phyloP scores from a whole-genome alignment of 2,113 vertebrate species.

The rabbit (Oryctolagus cuniculus) region DNA sequence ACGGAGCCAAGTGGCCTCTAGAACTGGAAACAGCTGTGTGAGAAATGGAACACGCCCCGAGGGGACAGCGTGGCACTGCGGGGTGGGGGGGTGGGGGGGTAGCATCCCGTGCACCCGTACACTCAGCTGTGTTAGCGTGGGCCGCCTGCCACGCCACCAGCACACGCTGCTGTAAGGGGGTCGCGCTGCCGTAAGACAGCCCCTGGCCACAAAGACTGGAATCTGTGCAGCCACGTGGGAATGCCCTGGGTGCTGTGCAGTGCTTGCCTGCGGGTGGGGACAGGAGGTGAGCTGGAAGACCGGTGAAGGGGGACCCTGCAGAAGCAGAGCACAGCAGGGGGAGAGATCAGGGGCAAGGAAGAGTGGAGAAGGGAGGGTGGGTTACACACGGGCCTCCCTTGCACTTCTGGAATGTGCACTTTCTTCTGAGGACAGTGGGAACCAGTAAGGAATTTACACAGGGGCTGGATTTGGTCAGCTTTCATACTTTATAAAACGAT shows the following conservation, averaged over 20 bases:
- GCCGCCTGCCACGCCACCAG: background rate
- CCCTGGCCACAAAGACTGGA: background rate
- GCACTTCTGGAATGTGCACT: background rate
- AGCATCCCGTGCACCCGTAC: no score
- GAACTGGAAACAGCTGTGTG: slow-evolving; percentile 13
- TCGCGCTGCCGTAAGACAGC: background rate
- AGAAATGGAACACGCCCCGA: background rate
- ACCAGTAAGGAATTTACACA: background rate
- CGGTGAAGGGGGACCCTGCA: background rate
- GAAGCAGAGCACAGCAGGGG: background rate
- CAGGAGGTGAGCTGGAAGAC: background rate
- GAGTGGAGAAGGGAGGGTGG: background rate
- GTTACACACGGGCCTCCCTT: background rate
- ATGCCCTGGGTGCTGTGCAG: background rate
- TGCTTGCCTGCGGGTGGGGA: background rate
- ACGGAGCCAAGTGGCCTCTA: background rate
- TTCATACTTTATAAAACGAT: slow-evolving; percentile 9
- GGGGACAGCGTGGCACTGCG: background rate
- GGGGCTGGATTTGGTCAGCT: background rate
- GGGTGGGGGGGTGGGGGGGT: background rate
- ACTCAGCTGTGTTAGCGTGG: background rate
- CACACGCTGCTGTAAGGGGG: no score
- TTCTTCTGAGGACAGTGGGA: background rate
- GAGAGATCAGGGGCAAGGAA: background rate
- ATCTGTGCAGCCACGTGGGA: background rate